Evolutionary conservation across 2,888 invertebrate genomes (phyloP).

Genomic region (Brenthis ino): DNA sequence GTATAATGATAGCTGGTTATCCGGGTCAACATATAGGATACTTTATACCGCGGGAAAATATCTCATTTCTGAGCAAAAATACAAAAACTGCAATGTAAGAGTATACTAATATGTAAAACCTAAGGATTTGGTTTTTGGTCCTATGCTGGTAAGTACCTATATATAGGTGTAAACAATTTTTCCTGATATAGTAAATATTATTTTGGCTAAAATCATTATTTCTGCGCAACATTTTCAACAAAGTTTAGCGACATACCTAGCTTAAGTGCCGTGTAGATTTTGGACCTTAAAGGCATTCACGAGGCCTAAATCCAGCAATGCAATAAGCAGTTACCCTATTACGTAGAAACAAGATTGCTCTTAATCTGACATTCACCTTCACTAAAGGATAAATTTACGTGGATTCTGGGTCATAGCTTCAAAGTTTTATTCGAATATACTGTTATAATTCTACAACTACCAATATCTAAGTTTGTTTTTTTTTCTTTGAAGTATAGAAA

Average conservation of each 20-base stretch:
- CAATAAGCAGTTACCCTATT: slow-evolving; percentile 31
- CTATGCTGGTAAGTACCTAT: too few species aligned
- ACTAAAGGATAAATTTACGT: slow-evolving; percentile 26
- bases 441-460: background rate
- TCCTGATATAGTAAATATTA: background rate
- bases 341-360: slow-evolving; percentile 23
- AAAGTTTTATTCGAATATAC: slow-evolving; percentile 18
- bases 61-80: too few species aligned
- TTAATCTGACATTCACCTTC: slow-evolving; percentile 29
- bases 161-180: background rate
- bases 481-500: too few species aligned
- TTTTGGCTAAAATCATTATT: background rate
- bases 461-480: too few species aligned
- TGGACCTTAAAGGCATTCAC: slow-evolving; percentile 16
- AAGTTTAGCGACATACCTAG: slow-evolving; percentile 6
- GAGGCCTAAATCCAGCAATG: slow-evolving; percentile 19
- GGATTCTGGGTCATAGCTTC: slow-evolving; percentile 34
- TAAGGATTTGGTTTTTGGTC: too few species aligned
- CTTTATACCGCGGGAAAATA: too few species aligned
- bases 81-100: too few species aligned
- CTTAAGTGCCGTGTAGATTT: slow-evolving; percentile 1
- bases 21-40: too few species aligned
- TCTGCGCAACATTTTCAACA: slow-evolving; percentile 2
- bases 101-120: too few species aligned
- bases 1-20: too few species aligned